These are phyloP conservation scores for Protophormia terraenovae DNA, from an alignment of 2,888 invertebrate species.

Conservation along the genomic window DNA sequence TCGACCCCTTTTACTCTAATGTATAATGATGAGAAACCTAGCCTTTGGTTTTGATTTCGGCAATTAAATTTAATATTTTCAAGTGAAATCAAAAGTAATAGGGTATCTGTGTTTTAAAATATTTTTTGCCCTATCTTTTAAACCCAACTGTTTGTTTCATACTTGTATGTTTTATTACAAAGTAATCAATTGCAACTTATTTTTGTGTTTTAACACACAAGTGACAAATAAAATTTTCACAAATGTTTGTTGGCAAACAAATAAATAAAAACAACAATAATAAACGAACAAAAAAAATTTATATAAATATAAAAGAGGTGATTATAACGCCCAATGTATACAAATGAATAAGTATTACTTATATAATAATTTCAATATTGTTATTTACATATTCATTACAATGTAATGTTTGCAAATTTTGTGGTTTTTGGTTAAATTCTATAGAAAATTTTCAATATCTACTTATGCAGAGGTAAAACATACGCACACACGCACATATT, in stretches of 20 bases:
- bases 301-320: constrained; percentile 6
- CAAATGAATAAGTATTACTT: not conserved
- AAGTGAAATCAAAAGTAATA: too few species aligned
- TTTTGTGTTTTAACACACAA: constrained; percentile 18
- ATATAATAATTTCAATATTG: not conserved
- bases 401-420: constrained; percentile 43
- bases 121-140: not conserved
- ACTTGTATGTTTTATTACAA: constrained; percentile 8
- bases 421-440: constrained; percentile 26
- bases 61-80: too few species aligned
- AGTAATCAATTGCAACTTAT: constrained; percentile 56
- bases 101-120: too few species aligned
- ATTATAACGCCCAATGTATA: constrained; percentile 14
- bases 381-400: constrained; percentile 5
- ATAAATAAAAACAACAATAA: constrained; percentile 33
- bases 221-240: constrained; percentile 39
- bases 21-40: too few species aligned
- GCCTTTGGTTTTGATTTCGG: too few species aligned
- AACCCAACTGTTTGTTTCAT: not conserved
- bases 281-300: not conserved
- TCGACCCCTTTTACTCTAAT: too few species aligned
- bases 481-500: not conserved
- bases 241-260: constrained; percentile 25
- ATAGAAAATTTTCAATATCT: constrained; percentile 2
- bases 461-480: not conserved